phyloP scores from a whole-genome alignment of 2,888 invertebrate genomes.

The Mermis nigrescens region DNA sequence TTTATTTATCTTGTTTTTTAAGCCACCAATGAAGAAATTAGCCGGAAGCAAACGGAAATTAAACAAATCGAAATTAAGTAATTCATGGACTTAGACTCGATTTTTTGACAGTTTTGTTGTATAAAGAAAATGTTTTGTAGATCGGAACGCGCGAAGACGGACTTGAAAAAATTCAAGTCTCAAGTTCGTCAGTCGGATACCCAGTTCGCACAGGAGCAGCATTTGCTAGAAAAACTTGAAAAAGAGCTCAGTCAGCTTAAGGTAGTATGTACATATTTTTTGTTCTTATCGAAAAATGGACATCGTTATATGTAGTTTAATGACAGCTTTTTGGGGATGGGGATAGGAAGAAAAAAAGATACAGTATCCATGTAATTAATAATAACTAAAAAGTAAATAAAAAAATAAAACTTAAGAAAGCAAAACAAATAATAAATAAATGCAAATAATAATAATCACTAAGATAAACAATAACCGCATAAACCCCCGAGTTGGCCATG shows the following conservation, averaged over 20 bases:
- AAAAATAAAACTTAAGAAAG: too few species aligned
- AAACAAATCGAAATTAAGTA: neutral
- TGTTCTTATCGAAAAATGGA: too few species aligned
- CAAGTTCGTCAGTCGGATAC: neutral
- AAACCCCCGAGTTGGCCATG: too few species aligned
- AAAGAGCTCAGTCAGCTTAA: neutral
- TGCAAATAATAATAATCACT: too few species aligned
- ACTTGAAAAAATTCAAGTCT: slow-evolving; percentile 13
- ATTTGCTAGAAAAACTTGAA: slow-evolving; percentile 5
- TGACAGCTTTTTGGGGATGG: too few species aligned
- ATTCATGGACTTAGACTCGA: slow-evolving; percentile 2
- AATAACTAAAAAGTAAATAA: too few species aligned
- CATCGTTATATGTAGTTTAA: too few species aligned
- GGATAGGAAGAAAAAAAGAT: too few species aligned
- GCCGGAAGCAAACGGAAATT: slow-evolving; percentile 55
- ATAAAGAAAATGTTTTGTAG: neutral
- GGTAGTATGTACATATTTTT: neutral
- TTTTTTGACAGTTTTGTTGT: neutral
- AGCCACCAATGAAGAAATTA: slow-evolving; percentile 55
- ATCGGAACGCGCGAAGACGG: slow-evolving; percentile 32
- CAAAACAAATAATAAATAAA: too few species aligned
- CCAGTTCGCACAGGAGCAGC: slow-evolving; percentile 4
- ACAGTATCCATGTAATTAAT: too few species aligned
- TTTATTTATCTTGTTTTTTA: slow-evolving; percentile 18
- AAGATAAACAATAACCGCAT: too few species aligned